Evolutionary conservation across 2,888 invertebrate species (phyloP).

Genomic region (Eilema depressum): DNA sequence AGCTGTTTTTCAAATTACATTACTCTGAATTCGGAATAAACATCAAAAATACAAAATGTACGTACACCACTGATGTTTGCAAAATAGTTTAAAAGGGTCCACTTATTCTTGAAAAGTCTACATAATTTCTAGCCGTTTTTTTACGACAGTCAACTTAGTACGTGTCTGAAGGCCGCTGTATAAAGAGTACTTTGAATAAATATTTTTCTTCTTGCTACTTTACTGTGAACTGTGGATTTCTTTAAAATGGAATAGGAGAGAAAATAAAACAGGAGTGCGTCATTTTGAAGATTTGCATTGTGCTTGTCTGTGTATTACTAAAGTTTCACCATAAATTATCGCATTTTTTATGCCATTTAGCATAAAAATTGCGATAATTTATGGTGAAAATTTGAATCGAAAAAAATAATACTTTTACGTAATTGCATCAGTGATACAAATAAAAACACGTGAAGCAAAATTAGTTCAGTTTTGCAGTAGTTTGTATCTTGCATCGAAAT

Average conservation of each 20-base stretch:
- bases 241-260: not conserved
- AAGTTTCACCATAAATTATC: too few species aligned
- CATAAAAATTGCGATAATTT: not conserved
- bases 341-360: too few species aligned
- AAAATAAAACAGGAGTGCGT: not conserved
- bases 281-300: too few species aligned
- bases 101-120: not conserved
- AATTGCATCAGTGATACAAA: not conserved
- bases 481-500: not conserved
- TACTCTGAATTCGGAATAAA: not conserved
- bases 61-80: not conserved
- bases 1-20: not conserved
- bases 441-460: too few species aligned
- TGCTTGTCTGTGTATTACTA: too few species aligned
- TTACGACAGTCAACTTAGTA: not conserved
- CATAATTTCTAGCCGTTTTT: not conserved
- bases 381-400: not conserved
- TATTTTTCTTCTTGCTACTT: slow-evolving; percentile 1
- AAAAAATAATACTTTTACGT: not conserved
- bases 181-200: slow-evolving; percentile 2
- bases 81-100: not conserved
- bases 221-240: not conserved
- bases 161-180: not conserved
- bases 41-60: not conserved
- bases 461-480: too few species aligned